Evolutionary conservation across 2,888 invertebrate genomes (phyloP), one percentile per base, ranked within the genome.

Genomic region (Hirtodrosophila trivittata): DNA sequence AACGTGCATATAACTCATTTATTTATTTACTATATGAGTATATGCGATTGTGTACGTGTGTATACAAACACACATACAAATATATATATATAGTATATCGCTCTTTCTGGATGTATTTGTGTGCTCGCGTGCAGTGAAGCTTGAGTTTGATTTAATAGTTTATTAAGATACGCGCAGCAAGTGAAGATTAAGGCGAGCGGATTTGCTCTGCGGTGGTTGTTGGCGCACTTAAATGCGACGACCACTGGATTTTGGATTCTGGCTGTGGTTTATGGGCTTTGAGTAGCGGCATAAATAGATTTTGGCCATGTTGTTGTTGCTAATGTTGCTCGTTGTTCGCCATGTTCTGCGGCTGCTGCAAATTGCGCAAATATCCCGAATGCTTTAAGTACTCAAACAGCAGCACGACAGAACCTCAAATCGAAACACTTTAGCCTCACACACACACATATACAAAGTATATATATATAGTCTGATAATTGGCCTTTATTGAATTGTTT

Each of bases 61-160:
- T 28, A 42, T 35, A 28, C 32, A 55, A 13, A 39, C 25, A 62
- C 38, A 54, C 28, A 51, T 33, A 51, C 33, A 18, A 41, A 32
- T 35, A 26, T 28, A 10, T 42, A 50, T 46, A 39, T 56, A 46
- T 54, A 47, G 28, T 9, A 59, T 69, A 51, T 56, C 46, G 28
- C 45, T 28, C 12, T 57, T 28, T n/a, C n/a, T 35, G 54, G 42
- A 57, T 56, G 42, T 21, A 43, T 45, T 37, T 46, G 42, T 43
- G 55, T 55, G 13, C 42, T 42, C 62, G 80, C 77, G 80, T 82
- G 82, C 77, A 83, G 77, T 76, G 80, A 66, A 78, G 81, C 83
- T 82, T 83, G 83, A 74, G 81, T 78, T 83, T 82, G 81, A 82
- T 82, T 82, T 82, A 82, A 82, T 83, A 82, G 82, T 82, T 82